phyloP scores from a whole-genome alignment of 2,113 vertebrate genomes.

The Nothobranchius furzeri region DNA sequence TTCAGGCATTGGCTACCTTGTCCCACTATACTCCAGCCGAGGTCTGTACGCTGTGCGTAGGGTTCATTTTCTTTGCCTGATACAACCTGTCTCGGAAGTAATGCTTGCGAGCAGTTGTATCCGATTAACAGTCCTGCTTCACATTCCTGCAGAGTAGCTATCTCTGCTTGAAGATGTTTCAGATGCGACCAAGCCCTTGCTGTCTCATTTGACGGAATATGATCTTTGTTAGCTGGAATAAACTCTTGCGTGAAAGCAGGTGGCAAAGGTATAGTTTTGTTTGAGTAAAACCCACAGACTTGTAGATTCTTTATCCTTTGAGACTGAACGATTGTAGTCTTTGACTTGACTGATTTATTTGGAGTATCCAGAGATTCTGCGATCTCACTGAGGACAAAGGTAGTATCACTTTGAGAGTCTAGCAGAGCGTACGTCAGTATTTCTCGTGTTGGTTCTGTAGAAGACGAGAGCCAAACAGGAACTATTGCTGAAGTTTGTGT shows the following conservation, averaged over 20 bases:
- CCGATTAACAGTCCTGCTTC: too few relatives aligned
- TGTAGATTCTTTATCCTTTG: background rate
- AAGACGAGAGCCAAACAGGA: constrained; percentile 2
- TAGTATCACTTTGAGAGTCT: constrained; percentile 24
- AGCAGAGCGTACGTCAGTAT: constrained; percentile 4
- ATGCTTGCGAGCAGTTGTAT: too few relatives aligned
- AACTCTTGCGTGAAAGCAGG: too few relatives aligned
- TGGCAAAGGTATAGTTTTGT: background rate
- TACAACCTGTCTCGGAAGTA: too few relatives aligned
- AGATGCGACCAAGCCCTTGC: constrained; percentile 9
- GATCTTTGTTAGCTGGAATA: too few relatives aligned
- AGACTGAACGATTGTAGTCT: background rate
- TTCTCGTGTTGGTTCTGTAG: background rate
- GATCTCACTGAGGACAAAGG: constrained; percentile 24
- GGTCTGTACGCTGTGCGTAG: too few relatives aligned
- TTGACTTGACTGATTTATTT: constrained; percentile 8
- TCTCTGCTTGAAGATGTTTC: constrained; percentile 9
- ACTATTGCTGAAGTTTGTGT: background rate
- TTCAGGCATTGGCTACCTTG: too few relatives aligned
- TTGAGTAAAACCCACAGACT: background rate
- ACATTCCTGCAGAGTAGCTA: background rate
- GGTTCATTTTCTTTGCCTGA: too few relatives aligned
- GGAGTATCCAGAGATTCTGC: background rate
- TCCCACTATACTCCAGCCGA: too few relatives aligned
- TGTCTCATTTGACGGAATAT: background rate